Percentiles rank a stretch among this genome's conserved stretches.
phyloP scores from a whole-genome alignment of 37 sponge, comb jelly and placozoan genomes.

The Dysidea cf. avara region DNA sequence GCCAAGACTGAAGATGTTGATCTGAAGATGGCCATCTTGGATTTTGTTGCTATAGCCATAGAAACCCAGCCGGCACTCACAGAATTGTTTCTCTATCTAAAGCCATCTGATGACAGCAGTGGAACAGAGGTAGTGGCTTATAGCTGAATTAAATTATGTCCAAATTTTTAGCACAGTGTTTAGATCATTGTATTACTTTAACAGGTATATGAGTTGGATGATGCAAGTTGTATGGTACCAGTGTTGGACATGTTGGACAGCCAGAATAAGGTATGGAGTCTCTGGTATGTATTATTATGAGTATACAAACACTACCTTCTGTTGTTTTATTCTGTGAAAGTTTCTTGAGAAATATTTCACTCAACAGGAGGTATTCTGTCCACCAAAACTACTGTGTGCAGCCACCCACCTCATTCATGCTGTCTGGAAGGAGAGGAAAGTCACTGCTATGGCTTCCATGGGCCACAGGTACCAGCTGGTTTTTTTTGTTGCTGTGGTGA shows the following conservation, averaged over 20 bases:
- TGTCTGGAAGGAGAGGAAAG: too few species aligned
- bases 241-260: conserved; percentile 48
- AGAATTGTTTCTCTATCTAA: conserved; percentile 68
- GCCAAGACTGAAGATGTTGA: conserved; percentile 51
- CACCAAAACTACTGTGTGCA: too few species aligned
- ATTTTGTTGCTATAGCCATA: conserved; percentile 44
- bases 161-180: too few species aligned
- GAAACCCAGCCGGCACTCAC: conserved; percentile 72
- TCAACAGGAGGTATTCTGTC: too few species aligned
- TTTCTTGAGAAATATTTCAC: too few species aligned
- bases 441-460: too few species aligned
- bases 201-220: conserved; percentile 18
- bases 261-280: conserved; percentile 13
- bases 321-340: too few species aligned
- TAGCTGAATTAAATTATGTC: background rate
- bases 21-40: conserved; percentile 61
- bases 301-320: too few species aligned
- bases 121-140: background rate
- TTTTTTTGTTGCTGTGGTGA: too few species aligned
- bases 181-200: background rate
- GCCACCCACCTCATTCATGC: too few species aligned
- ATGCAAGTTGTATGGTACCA: conserved; percentile 50
- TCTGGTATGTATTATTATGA: too few species aligned
- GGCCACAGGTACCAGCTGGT: too few species aligned
- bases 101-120: conserved; percentile 4